Base-by-base conservation (phyloP, 2,113 vertebrate species). In the Heliornis fulica region DNA sequence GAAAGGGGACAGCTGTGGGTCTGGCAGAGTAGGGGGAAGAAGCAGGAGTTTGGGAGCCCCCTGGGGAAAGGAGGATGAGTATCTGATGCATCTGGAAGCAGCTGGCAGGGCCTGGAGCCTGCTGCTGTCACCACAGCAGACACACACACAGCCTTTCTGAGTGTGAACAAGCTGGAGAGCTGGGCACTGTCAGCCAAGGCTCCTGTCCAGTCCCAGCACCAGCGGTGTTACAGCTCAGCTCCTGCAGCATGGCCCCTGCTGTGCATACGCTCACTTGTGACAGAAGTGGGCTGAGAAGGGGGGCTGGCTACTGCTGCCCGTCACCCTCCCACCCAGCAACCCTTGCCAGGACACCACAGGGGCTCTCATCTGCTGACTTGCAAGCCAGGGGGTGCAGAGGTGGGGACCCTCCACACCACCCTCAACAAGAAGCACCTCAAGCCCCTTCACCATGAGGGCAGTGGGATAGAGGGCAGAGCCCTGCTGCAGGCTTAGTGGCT, bases 321-420 rank as follows among this genome's bases (percentile, higher is more conserved):
- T 36, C 17, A 11, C 28, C 7, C 41, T 57, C 60, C 63, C 76
- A 72, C 21, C 23, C 41, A 45, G 22, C n/a, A n/a, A n/a, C n/a
- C n/a, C 77, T 91, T 43, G 66, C 66, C 9, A 6, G 0, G 0
- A 6, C 1, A 2, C 59, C 4, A 0, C 70, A 64, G 48, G n/a
- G 65, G 51, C 65, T 75, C 68, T 90, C 54, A 60, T 23, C 32
- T 41, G 31, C 16, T 6, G 32, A 32, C 4, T 2, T 40, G 51
- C 43, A 63, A 66, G 72, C 5, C 2, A 20, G 25, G 29, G 26
- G 20, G 46, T 13, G 21, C 63, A 69, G 83, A 23, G 15, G 11
- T 34, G 14, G 46, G n/a, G 21, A 45, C n/a, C 8, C 34, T 69
- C 54, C 3, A 3, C 9, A 16, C 13, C 41, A 57, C 32, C 64